Conservation (phyloP, 1,140 invertebrate species). For the Meloidogyne chitwoodi region DNA sequence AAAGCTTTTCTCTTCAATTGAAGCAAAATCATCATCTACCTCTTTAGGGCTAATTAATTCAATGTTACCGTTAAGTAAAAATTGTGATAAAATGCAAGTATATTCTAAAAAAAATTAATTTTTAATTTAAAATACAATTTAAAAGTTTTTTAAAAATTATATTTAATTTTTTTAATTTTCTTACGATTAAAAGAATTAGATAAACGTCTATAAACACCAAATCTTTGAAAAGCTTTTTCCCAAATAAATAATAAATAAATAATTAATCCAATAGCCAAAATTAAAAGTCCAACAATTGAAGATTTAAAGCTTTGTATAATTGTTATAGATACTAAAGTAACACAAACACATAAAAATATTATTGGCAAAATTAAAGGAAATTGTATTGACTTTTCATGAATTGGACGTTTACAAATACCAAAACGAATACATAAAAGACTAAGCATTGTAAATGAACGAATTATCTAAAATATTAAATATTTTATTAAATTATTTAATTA, state of each 20-base stretch:
- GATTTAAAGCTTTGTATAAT: conserved; percentile 30
- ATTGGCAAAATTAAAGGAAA: conserved; percentile 41
- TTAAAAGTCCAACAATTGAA: conserved; percentile 22
- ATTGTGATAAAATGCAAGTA: conserved; percentile 3
- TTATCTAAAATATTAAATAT: conserved; percentile 18
- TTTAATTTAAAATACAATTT: too few relatives aligned
- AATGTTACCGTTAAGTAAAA: conserved; percentile 16
- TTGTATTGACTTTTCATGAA: conserved; percentile 43
- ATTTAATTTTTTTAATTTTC: neutral
- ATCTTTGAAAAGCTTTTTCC: conserved; percentile 17
- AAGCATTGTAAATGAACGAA: conserved; percentile 36
- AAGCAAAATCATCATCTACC: neutral
- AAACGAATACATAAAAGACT: conserved; percentile 40
- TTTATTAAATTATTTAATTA: neutral
- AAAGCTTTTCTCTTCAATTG: neutral
- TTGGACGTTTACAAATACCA: conserved; percentile 16
- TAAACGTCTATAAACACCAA: conserved; percentile 11
- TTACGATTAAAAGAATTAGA: conserved; percentile 21
- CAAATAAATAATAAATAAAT: conserved; percentile 30
- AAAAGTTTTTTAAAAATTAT: neutral
- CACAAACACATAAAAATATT: conserved; percentile 38
- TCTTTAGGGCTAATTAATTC: neutral
- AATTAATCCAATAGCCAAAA: conserved; percentile 16
- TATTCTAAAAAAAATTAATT: neutral
- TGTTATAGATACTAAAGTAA: conserved; percentile 29